A percentile compares a stretch with the other conserved stretches of the same genome.
Evolutionary conservation across 2,888 invertebrate species (phyloP).

Genomic region (Oxyteleia sp.): DNA sequence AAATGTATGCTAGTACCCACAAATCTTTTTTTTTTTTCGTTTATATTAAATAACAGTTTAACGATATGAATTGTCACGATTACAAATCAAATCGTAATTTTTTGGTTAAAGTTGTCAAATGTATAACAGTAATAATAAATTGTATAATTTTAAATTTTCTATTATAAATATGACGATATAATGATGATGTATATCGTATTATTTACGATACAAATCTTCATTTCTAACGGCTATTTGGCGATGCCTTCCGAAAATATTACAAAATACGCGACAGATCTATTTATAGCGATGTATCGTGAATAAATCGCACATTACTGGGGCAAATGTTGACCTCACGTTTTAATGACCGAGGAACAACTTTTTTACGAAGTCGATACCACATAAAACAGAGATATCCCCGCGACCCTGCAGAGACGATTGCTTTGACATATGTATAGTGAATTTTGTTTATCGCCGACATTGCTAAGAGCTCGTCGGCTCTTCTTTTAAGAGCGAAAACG

Average conservation of each 20-base stretch:
- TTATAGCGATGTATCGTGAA: slow-evolving; percentile 12
- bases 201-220: too few species aligned
- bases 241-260: background rate
- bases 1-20: too few species aligned
- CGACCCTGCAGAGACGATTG: background rate
- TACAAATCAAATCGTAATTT: too few species aligned
- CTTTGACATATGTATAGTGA: slow-evolving; percentile 13
- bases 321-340: slow-evolving; percentile 43
- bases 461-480: background rate
- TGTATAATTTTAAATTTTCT: too few species aligned
- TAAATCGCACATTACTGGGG: slow-evolving; percentile 16
- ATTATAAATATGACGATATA: too few species aligned
- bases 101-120: too few species aligned
- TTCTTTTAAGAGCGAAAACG: background rate
- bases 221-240: too few species aligned
- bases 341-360: slow-evolving; percentile 38
- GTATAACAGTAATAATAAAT: too few species aligned
- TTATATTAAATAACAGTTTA: too few species aligned
- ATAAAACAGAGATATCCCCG: slow-evolving; percentile 22
- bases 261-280: background rate
- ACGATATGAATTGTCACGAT: too few species aligned
- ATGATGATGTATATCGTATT: too few species aligned
- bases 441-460: slow-evolving; percentile 2
- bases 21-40: too few species aligned
- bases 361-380: slow-evolving; percentile 51